Conservation (phyloP, 2,113 vertebrate genomes). For the Oncorhynchus nerka region DNA sequence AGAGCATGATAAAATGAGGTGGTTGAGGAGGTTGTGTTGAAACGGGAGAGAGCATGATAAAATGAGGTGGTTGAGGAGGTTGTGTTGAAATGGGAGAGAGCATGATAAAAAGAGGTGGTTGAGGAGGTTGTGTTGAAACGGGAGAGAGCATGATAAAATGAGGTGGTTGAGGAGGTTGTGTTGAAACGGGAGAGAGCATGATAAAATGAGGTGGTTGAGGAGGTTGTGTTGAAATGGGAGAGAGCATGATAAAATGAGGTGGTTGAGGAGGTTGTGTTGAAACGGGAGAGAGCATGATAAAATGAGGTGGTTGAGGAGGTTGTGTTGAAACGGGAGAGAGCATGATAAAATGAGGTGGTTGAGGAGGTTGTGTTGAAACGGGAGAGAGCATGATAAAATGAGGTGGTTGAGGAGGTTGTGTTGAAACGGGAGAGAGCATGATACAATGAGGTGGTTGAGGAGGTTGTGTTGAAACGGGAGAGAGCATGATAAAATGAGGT, state of each 20-base stretch:
- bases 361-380: constrained; percentile 39
- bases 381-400: constrained; percentile 24
- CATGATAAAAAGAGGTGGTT: constrained; percentile 12
- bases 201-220: constrained; percentile 12
- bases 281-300: constrained; percentile 30
- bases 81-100: constrained; percentile 39
- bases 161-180: constrained; percentile 19
- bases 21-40: constrained; percentile 31
- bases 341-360: constrained; percentile 13
- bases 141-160: constrained; percentile 25
- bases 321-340: constrained; percentile 39
- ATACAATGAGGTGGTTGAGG: constrained; percentile 11
- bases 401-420: constrained; percentile 17
- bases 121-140: constrained; percentile 39
- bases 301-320: constrained; percentile 18
- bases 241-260: constrained; percentile 19
- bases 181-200: constrained; percentile 35
- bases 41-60: constrained; percentile 29
- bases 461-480: constrained; percentile 19
- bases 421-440: constrained; percentile 35
- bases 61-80: constrained; percentile 20
- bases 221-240: constrained; percentile 41
- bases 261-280: constrained; percentile 33
- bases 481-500: constrained; percentile 7
- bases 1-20: constrained; percentile 22